Percentiles rank a stretch among this genome's conserved stretches.
Evolutionary conservation across 2,113 vertebrate species (phyloP).

Genomic region (Penelope pileata): DNA sequence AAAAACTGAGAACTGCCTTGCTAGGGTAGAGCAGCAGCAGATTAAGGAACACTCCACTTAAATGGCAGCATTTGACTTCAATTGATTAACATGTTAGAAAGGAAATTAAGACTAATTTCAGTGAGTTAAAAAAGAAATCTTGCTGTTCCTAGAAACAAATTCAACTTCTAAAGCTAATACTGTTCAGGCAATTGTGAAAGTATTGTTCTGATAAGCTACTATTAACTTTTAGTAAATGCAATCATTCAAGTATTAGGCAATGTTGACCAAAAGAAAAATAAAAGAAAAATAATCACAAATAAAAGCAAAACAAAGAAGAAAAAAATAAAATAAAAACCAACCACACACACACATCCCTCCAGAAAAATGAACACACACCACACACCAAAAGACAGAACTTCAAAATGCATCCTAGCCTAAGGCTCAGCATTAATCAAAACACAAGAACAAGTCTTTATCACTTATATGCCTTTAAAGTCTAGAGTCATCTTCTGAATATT

Average conservation of each 20-base stretch:
- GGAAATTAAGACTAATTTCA: background rate
- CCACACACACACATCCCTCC: no score
- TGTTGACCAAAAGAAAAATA: no score
- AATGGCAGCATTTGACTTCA: background rate
- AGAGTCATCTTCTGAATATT: background rate
- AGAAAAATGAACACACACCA: no score
- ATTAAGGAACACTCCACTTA: background rate
- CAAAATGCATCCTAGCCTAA: background rate
- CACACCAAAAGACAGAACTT: background rate
- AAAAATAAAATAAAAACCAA: background rate
- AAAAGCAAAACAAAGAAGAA: background rate
- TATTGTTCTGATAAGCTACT: background rate
- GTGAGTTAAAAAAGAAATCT: background rate
- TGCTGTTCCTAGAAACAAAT: background rate
- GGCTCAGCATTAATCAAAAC: background rate
- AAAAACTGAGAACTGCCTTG: background rate
- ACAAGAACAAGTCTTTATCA: background rate
- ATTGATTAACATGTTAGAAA: background rate
- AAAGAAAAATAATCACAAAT: accelerated
- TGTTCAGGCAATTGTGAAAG: background rate
- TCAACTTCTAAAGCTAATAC: background rate
- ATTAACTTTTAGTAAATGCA: background rate
- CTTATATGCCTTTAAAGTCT: background rate
- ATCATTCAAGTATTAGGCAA: background rate
- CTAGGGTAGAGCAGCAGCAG: background rate